Evolutionary conservation across 2,888 invertebrate species (phyloP), one percentile per base, ranked within the genome.

Genomic region (Argyresthia albistria): DNA sequence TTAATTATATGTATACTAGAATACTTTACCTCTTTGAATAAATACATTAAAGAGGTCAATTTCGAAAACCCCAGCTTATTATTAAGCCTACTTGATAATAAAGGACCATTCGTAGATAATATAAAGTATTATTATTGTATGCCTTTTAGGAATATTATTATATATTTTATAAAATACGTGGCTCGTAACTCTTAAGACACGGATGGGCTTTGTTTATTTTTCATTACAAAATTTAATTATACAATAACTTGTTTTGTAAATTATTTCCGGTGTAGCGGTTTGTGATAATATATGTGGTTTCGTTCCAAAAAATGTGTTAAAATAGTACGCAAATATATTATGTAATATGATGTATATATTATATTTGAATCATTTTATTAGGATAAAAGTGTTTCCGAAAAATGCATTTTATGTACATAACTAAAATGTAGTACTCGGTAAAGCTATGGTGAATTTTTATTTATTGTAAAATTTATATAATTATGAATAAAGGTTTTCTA

Each of bases 51-150:
- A 14, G 59, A 56, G 50, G 61, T 62, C 64, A 64, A 66, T 67
- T 61, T 46, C 25, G 56, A 48, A 65, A 48, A 48, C 64, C 68
- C 67, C 70, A 62, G 60, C 51, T 60, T 58, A 45, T 53, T 58
- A 58, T n/a, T 59, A 59, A 59, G 58, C 58, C 25, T 60, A 60
- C 58, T 59, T 61, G 62, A 67, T 65, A 66, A 62, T 69, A 73
- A 76, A 67, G 81, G 80, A 81, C 80, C 81, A 81, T 67, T 69
- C 70, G 73, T 77, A 73, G 72, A 74, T 68, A 67, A 72, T 59
- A 60, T 4, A 25, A 25, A 25, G 2, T 25, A 25, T 25, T 61
- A 37, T 51, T 54, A 75, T 73, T 68, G 70, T 76, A 73, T 69
- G 76, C 77, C 78, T 80, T 80, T 67, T 78, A 78, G 73, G 69